A percentile compares a stretch with the other conserved stretches of the same genome.
These are phyloP conservation scores for Cheilosia urbana DNA, from an alignment of 2,888 invertebrate species.

Conservation along the genomic window DNA sequence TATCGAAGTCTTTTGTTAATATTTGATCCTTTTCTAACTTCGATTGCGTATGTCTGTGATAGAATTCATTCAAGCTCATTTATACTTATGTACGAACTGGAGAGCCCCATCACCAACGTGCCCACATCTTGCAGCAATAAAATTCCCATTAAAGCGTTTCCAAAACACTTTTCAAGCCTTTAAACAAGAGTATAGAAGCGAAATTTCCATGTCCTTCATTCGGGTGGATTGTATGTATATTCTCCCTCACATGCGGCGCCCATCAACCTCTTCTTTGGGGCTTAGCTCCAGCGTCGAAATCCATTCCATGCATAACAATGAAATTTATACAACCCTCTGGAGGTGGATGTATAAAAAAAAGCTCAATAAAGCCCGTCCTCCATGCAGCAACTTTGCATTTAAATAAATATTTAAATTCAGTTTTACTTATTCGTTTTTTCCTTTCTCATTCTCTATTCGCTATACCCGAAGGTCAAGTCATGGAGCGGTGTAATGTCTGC, in stretches of 20 bases:
- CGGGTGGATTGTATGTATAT: not conserved
- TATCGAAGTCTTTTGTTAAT: too few species aligned
- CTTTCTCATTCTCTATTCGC: slow-evolving; percentile 16
- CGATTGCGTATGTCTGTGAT: too few species aligned
- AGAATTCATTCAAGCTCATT: too few species aligned
- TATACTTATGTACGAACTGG: too few species aligned
- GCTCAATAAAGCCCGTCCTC: slow-evolving; percentile 56
- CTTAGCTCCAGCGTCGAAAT: slow-evolving; percentile 51
- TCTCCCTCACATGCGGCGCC: slow-evolving; percentile 16
- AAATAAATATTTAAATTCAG: slow-evolving; percentile 64
- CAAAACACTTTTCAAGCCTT: slow-evolving; percentile 34
- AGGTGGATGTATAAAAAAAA: slow-evolving; percentile 15
- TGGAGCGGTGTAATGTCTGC: slow-evolving; percentile 97
- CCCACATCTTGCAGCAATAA: slow-evolving; percentile 7
- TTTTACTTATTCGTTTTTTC: slow-evolving; percentile 13
- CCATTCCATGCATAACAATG: slow-evolving; percentile 73
- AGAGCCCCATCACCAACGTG: not conserved
- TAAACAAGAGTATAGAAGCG: not conserved
- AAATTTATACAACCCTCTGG: slow-evolving; percentile 55
- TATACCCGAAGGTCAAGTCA: slow-evolving; percentile 87
- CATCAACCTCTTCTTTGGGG: slow-evolving; percentile 20
- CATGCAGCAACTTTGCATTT: slow-evolving; percentile 58
- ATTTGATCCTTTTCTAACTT: too few species aligned
- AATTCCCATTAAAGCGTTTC: slow-evolving; percentile 38
- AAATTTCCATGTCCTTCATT: slow-evolving; percentile 13